These are phyloP conservation scores for Sylvilagus bachmani DNA, from an alignment of 2,113 vertebrate species.

Conservation along the genomic window DNA sequence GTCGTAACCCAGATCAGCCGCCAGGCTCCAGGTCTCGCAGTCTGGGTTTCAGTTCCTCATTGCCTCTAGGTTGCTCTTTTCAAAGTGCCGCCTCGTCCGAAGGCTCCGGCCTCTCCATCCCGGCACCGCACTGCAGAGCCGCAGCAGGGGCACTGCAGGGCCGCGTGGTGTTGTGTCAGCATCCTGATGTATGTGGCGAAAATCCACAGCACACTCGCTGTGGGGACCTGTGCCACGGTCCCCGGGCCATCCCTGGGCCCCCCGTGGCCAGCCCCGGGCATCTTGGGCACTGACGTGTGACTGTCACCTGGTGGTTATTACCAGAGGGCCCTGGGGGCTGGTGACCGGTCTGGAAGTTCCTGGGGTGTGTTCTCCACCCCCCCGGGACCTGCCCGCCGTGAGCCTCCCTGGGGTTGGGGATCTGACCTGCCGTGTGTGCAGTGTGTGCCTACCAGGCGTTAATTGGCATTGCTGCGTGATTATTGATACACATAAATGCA, in stretches of 20 bases:
- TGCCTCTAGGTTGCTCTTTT: background rate
- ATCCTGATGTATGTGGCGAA: constrained; percentile 34
- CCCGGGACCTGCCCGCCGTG: background rate
- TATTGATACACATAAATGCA: no score
- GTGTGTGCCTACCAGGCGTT: no score
- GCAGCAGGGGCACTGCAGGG: background rate
- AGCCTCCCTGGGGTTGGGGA: constrained; percentile 26
- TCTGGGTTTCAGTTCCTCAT: constrained; percentile 14
- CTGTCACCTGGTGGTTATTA: background rate
- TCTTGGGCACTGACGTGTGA: background rate
- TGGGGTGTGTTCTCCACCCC: background rate
- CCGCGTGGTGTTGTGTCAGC: background rate
- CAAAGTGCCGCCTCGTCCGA: background rate
- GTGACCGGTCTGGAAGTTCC: background rate
- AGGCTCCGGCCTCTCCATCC: background rate
- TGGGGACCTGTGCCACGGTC: background rate
- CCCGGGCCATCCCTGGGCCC: background rate
- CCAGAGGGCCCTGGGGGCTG: constrained; percentile 24
- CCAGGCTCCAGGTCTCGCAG: background rate
- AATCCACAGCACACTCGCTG: constrained; percentile 29
- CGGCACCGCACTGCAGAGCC: background rate
- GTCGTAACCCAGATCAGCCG: background rate
- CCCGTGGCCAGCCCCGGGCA: background rate
- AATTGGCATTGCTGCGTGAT: no score
- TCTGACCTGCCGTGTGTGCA: background rate